Percentiles rank a stretch among this genome's conserved stretches.
Evolutionary conservation across 2,113 vertebrate species (phyloP).

Genomic region (Trichomycterus rosablanca): DNA sequence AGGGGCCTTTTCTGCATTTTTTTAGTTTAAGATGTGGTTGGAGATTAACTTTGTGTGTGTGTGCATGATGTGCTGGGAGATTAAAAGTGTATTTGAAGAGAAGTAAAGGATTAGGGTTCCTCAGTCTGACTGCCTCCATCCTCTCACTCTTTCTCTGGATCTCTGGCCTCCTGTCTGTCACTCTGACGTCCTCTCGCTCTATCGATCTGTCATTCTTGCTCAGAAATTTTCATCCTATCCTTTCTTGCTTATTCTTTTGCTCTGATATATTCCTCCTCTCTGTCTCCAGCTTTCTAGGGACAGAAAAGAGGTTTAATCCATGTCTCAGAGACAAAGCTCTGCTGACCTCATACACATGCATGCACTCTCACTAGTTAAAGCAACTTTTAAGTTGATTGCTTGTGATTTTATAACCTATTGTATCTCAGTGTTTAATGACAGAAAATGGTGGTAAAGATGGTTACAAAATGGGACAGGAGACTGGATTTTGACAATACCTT

Average conservation of each 20-base stretch:
- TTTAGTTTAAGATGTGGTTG: constrained; percentile 59
- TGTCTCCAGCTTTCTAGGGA: constrained; percentile 11
- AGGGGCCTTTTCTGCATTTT: constrained; percentile 65
- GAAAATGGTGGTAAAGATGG: background rate
- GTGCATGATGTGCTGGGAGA: constrained; percentile 54
- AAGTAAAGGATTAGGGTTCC: constrained; percentile 67
- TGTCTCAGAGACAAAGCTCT: constrained; percentile 37
- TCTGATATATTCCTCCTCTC: constrained; percentile 43
- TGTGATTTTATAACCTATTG: constrained; percentile 41
- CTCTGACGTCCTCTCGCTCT: constrained; percentile 21
- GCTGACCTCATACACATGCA: constrained; percentile 38
- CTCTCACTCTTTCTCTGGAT: constrained; percentile 25
- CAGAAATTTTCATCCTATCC: constrained; percentile 41
- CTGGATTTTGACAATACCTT: too few relatives aligned
- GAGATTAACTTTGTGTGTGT: constrained; percentile 44
- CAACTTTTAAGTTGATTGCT: constrained; percentile 16
- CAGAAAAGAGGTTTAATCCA: constrained; percentile 44
- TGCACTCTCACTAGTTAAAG: constrained; percentile 30
- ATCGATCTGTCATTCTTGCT: constrained; percentile 34
- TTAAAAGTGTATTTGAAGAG: constrained; percentile 69
- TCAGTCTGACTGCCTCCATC: constrained; percentile 43
- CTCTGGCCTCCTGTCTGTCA: constrained; percentile 32
- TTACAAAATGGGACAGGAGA: too few relatives aligned
- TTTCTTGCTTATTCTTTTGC: constrained; percentile 33
- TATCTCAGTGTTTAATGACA: constrained; percentile 14